Conservation (phyloP, 2,888 invertebrate genomes). For the Drosophila infuscata region DNA sequence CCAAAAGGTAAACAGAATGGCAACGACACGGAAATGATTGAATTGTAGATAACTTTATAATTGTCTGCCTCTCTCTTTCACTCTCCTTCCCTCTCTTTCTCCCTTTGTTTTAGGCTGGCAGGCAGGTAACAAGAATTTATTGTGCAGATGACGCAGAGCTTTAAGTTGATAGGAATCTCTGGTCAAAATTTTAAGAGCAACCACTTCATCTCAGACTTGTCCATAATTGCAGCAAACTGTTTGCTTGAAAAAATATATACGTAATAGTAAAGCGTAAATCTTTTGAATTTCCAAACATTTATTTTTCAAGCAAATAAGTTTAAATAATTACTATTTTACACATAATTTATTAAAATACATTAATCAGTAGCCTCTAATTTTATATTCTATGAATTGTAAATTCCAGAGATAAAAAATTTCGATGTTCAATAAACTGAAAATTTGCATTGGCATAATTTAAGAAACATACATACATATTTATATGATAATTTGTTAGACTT, state of each 20-base stretch:
- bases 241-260: not conserved
- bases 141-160: slow-evolving; percentile 30
- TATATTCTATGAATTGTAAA: not conserved
- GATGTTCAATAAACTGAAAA: not conserved
- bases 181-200: not conserved
- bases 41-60: slow-evolving; percentile 59
- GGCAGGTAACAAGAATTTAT: slow-evolving; percentile 39
- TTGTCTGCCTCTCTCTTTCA: slow-evolving; percentile 26
- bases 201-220: slow-evolving; percentile 7
- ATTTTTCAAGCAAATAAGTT: not conserved
- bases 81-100: not conserved
- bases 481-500: not conserved
- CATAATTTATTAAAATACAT: not conserved
- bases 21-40: slow-evolving; percentile 55
- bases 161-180: slow-evolving; percentile 20
- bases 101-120: not conserved
- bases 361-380: not conserved
- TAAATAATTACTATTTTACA: not conserved
- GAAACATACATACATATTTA: not conserved
- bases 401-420: not conserved
- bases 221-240: slow-evolving; percentile 8
- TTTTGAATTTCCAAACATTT: not conserved
- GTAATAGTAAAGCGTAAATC: not conserved
- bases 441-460: slow-evolving; percentile 1
- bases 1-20: slow-evolving; percentile 48